Base-by-base conservation (phyloP, 2,113 vertebrate genomes). In the Ariopsis seemanni region DNA sequence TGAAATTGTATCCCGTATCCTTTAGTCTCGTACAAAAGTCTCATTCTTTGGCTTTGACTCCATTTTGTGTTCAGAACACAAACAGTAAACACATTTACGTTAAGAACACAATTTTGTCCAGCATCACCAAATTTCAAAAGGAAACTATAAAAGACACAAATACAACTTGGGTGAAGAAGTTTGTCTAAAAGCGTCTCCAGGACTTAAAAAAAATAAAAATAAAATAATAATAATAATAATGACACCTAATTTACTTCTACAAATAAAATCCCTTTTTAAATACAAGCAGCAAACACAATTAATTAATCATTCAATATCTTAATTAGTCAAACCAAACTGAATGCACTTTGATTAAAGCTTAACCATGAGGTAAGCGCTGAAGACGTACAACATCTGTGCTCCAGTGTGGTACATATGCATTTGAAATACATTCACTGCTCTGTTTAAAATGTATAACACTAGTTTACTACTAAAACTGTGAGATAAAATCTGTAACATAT, bases 51-150 rank as follows among this genome's bases (percentile, higher is more conserved):
- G 57, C 60, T 48, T 65, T 92, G 88, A 72, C 22, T 85, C 86
- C 85, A 91, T 93, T 94, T 88, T 94, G 52, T 52, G 65, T 9
- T 75, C 82, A 85, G 84, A 91, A 92, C 93, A 93, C 92, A 80
- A 58, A 30, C 53, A 62, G 57, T 62, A 62, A 30, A 58, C 53
- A 20, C 78, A 81, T 60, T 81, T 12, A 11, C 22, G 55, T 11
- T 42, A 83, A 81, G 9, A 84, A 84, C 25, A 84, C 22, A 82
- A 25, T 58, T 71, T 71, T 81, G 63, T 7, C 69, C 80, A 82
- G 67, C 77, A 86, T 58, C 20, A 71, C 34, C 74, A 27, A 72
- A 14, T 65, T 74, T 18, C 5, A 77, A 87, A 83, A 27, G 58
- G 10, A 3, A n/a, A 75, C 5, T 20, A 57, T 25, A 15, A 86